These are phyloP conservation scores for Melanophora roralis DNA, from an alignment of 2,888 invertebrate genomes.

Conservation along the genomic window DNA sequence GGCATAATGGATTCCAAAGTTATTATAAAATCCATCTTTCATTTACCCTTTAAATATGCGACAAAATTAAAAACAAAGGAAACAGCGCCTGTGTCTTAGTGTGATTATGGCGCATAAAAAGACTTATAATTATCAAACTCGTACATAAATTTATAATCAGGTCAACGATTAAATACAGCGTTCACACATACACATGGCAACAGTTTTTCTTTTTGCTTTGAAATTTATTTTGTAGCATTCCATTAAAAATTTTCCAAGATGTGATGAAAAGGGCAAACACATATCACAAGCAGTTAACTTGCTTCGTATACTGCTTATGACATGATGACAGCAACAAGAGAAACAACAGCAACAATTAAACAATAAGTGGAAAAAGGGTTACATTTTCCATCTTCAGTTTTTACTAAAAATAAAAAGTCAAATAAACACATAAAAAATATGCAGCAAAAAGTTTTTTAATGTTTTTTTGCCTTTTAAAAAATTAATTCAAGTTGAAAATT, in stretches of 20 bases:
- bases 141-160: slow-evolving; percentile 47
- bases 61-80: neutral
- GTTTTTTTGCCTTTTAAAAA: slow-evolving; percentile 61
- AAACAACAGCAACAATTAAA: slow-evolving; percentile 5
- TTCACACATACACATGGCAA: neutral
- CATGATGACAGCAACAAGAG: slow-evolving; percentile 43
- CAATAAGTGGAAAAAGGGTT: slow-evolving; percentile 32
- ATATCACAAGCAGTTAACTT: slow-evolving; percentile 11
- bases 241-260: slow-evolving; percentile 29
- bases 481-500: slow-evolving; percentile 71
- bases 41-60: slow-evolving; percentile 46
- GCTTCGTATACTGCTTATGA: slow-evolving; percentile 29
- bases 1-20: slow-evolving; percentile 49
- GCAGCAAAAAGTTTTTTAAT: slow-evolving; percentile 34
- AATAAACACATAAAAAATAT: neutral
- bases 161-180: slow-evolving; percentile 36
- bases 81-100: slow-evolving; percentile 19
- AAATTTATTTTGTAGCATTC: slow-evolving; percentile 63
- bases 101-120: slow-evolving; percentile 13
- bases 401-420: slow-evolving; percentile 41
- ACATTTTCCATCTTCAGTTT: slow-evolving; percentile 28
- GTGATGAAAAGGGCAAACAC: neutral
- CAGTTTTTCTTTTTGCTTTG: slow-evolving; percentile 58
- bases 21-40: slow-evolving; percentile 42
- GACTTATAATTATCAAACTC: slow-evolving; percentile 20